These are phyloP conservation scores for Rousettus leschenaultii DNA, from an alignment of 2,113 vertebrate species.

Conservation along the genomic window DNA sequence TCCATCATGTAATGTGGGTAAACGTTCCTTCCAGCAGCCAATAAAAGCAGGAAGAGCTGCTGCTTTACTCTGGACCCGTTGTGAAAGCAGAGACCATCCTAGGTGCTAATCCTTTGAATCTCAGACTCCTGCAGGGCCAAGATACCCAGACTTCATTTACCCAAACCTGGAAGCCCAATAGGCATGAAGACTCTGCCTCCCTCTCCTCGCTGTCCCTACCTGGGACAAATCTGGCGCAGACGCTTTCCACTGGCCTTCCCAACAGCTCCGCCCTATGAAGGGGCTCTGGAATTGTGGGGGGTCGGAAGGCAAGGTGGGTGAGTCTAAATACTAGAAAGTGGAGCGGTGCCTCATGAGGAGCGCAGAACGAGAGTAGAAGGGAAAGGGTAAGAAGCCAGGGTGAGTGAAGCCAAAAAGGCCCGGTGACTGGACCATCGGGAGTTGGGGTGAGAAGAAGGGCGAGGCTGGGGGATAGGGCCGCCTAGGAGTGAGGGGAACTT, in stretches of 20 bases:
- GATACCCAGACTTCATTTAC: neutral
- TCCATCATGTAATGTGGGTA: neutral
- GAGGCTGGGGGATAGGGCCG: neutral
- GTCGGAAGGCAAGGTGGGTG: neutral
- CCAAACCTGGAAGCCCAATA: neutral
- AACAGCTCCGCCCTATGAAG: neutral
- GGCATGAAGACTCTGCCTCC: neutral
- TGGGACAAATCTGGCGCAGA: neutral
- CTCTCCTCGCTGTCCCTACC: neutral
- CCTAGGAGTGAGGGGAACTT: conserved; percentile 14
- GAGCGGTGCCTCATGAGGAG: neutral
- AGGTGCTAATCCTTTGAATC: neutral
- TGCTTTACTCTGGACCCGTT: neutral
- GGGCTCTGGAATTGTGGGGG: neutral
- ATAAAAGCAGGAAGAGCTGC: neutral
- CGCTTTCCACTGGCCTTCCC: neutral
- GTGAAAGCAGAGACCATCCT: neutral
- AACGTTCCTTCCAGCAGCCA: neutral
- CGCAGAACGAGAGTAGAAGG: neutral
- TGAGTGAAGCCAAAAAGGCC: neutral
- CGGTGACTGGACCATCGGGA: neutral
- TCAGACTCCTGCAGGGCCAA: neutral
- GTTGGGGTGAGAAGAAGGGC: neutral
- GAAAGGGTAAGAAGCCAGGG: neutral
- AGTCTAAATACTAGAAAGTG: neutral